Base-by-base conservation (phyloP, 2,113 vertebrate species). In the Ptilorrhoa leucosticta region DNA sequence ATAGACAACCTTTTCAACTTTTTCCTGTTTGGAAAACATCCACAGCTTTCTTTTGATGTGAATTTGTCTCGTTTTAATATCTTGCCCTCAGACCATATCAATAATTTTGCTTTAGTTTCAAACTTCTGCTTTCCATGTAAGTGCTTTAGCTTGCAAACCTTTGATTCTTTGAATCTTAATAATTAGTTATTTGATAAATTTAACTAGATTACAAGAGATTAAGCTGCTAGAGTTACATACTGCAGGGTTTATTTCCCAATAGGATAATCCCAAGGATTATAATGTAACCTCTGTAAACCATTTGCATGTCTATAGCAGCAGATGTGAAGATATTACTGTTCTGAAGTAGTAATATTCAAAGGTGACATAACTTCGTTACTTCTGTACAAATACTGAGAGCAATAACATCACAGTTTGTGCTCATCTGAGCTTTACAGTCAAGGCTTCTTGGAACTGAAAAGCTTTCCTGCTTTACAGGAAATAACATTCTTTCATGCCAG, bases 171-270 rank as follows among this genome's bases (percentile, higher is more conserved):
- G 11, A 42, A 61, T 23, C 15, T 60, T 56, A 40, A 16, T 76
- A 76, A 77, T 70, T 63, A 63, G 56, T 56, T 88, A 56, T 8
- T 72, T 76, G 31, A 69, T 28, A 76, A 53, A 87, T 68, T 60
- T 75, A 90, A 75, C 28, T 60, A 57, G 75, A 69, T 88, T 76
- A 90, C 79, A 90, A 56, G 18, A 68, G 15, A 90, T 83, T 68
- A 82, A 88, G 2, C 5, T 60, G 7, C 3, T 65, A 69, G 10
- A 37, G 3, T 68, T 64, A 61, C 24, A 9, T 22, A 51, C 23
- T 56, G 2, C 20, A 60, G 28, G 15, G 13, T 79, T 91, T 87
- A 79, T 63, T 89, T 78, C 24, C 48, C 7, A 26, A 7, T 16
- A 68, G 30, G 30, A 72, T 80, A 69, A 91, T 65, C 40, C 48